These are phyloP conservation scores for Chloebia gouldiae DNA, from an alignment of 2,113 vertebrate species.

Conservation along the genomic window DNA sequence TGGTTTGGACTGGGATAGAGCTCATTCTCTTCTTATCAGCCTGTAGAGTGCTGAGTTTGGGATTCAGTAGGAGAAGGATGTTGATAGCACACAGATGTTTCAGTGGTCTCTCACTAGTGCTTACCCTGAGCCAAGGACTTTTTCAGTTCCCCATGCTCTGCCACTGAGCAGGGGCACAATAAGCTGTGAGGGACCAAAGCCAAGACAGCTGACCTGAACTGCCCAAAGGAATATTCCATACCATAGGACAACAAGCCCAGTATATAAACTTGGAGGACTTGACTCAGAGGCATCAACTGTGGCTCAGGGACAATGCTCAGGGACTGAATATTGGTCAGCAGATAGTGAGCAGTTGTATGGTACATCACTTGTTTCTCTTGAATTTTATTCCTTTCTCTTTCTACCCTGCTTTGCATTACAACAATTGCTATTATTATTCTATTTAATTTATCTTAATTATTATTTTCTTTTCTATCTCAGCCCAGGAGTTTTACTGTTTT, in stretches of 20 bases:
- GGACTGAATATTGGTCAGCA: neutral
- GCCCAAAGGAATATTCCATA: neutral
- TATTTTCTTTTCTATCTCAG: neutral
- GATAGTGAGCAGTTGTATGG: neutral
- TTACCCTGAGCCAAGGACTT: neutral
- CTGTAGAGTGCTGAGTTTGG: neutral
- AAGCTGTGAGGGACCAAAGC: neutral
- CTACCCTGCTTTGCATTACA: neutral
- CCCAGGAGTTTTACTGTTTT: neutral
- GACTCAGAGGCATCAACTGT: fast-evolving
- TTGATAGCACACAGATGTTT: neutral
- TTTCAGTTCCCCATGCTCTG: neutral
- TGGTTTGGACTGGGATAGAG: neutral
- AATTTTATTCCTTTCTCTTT: neutral
- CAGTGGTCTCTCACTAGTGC: neutral
- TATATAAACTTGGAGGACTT: neutral
- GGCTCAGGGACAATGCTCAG: neutral
- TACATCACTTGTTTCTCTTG: neutral
- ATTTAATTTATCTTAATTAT: neutral
- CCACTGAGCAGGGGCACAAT: no score
- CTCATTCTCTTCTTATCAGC: neutral
- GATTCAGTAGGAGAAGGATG: neutral
- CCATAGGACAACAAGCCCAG: no score
- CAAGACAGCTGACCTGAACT: neutral
- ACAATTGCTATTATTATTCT: neutral